Conservation (phyloP, 2,797 vertebrate species). For the Scolopax bukidnonensis region DNA sequence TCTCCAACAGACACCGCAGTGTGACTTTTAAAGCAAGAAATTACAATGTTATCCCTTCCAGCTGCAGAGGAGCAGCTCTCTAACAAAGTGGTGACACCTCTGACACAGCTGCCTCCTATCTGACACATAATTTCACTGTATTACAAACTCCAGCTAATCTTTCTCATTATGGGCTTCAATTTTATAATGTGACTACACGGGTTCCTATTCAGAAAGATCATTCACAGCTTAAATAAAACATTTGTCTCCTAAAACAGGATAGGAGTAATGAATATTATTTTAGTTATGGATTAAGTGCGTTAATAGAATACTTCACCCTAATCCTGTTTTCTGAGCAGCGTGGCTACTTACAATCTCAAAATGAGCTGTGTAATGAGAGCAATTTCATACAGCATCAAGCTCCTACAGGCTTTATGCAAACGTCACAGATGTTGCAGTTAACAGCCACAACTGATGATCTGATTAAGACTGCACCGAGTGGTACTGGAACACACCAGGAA, state of each 20-base stretch:
- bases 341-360: neutral
- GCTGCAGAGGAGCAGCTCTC: neutral
- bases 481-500: neutral
- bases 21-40: neutral
- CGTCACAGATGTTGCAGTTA: neutral
- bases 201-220: neutral
- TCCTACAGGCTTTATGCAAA: neutral
- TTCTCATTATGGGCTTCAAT: neutral
- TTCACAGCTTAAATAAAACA: neutral
- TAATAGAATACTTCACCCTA: constrained; percentile 30
- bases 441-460: neutral
- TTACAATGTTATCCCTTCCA: neutral
- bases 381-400: neutral
- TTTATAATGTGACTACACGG: neutral
- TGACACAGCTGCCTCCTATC: neutral
- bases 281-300: neutral
- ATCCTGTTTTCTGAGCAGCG: constrained; percentile 15
- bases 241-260: neutral
- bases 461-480: neutral
- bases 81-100: neutral
- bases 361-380: neutral
- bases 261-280: constrained; percentile 6
- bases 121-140: neutral
- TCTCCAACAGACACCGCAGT: neutral
- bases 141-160: neutral